Evolutionary conservation across 2,888 invertebrate species (phyloP), one percentile per base, ranked within the genome.

Genomic region (Auanema sp.): DNA sequence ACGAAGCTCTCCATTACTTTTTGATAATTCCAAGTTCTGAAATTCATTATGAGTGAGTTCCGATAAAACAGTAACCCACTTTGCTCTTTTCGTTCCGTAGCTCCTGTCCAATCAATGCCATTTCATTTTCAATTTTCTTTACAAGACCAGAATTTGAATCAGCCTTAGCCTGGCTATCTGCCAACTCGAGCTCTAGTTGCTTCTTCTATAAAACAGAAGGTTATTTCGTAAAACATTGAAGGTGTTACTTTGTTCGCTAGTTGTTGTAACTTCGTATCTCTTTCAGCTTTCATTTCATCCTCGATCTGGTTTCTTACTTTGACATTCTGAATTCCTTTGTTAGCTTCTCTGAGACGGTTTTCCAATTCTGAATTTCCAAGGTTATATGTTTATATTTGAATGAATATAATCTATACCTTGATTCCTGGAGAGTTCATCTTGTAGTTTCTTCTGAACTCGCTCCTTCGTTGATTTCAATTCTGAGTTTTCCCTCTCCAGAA

Each of bases 81-180:
- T 60, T 64, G 40, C 60, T 62, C 60, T 66, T 69, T 53, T 72
- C 74, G 21, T 62, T 65, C 50, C 66, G 60, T 49, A 71, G 63
- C 23, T 68, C 66, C 58, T 66, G 65, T 10, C 64, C 50, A 63
- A 72, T 66, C 12, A 41, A 64, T 21, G 66, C 61, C n/a, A 66
- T 65, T 41, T 71, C 71, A 16, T 65, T 63, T 56, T 72, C 74
- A 61, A 74, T 65, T 50, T 72, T 72, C 41, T 58, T 54, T 14
- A 74, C 41, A 55, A 74, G 54, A 25, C 70, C 74, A 0, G 60
- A 56, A 11, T 66, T 66, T 2, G 69, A 64, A 14, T 74, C 72
- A 16, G 60, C 58, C 59, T 74, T 72, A 10, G 72, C 68, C 10
- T 64, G 52, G 23, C 66, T 60, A 44, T 74, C 74, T 55, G 70